Evolutionary conservation across 2,797 vertebrate genomes (phyloP).

Genomic region (Oryzias dopingdopingensis): DNA sequence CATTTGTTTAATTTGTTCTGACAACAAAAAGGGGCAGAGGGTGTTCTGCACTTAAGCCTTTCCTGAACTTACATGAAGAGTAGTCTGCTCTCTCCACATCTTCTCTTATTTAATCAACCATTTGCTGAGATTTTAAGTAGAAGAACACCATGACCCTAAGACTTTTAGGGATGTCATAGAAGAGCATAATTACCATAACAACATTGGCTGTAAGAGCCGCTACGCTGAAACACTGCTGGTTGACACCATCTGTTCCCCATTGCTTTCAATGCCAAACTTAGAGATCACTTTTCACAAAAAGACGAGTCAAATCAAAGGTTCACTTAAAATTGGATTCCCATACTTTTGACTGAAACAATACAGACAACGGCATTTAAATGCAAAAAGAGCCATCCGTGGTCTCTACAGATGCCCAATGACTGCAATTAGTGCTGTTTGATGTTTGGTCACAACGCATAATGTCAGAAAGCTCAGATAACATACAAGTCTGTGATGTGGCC

Average conservation of each 20-base stretch:
- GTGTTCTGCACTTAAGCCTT: constrained; percentile 52
- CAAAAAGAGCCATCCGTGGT: too few species aligned
- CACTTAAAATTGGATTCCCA: too few species aligned
- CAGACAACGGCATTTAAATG: too few species aligned
- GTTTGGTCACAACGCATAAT: too few species aligned
- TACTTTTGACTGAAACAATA: too few species aligned
- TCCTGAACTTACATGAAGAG: constrained; percentile 59
- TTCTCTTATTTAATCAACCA: constrained; percentile 69
- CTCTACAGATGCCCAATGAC: too few species aligned
- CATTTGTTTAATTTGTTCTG: constrained; percentile 62
- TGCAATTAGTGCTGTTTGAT: too few species aligned
- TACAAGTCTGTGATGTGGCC: background rate
- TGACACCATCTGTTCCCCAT: constrained; percentile 29
- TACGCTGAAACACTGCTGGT: constrained; percentile 29
- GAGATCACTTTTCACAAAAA: constrained; percentile 1
- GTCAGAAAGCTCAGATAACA: background rate
- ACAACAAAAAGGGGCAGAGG: constrained; percentile 54
- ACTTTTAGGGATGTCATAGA: constrained; percentile 51
- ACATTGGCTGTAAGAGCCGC: constrained; percentile 29
- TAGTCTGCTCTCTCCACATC: constrained; percentile 52
- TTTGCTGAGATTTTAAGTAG: constrained; percentile 46
- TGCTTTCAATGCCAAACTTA: constrained; percentile 12
- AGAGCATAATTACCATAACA: constrained; percentile 60
- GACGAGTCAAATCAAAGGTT: too few species aligned
- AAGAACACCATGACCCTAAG: constrained; percentile 52